A percentile compares a stretch with the other conserved stretches of the same genome.
phyloP scores from a whole-genome alignment of 2,113 vertebrate species.

The Sebastes fasciatus region DNA sequence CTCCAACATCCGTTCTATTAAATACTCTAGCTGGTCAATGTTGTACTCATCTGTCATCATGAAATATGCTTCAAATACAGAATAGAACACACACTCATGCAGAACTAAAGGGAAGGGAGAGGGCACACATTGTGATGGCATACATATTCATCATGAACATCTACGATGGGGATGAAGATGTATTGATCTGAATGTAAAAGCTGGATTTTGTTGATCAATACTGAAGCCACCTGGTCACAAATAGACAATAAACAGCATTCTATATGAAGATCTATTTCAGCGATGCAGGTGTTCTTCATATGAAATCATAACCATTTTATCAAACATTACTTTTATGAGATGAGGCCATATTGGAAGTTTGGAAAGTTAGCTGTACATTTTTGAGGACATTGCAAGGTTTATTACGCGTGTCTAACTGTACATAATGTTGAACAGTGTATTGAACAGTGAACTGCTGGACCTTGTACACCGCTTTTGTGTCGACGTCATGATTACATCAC shows the following conservation, averaged over 20 bases:
- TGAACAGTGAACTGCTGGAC: too few species aligned
- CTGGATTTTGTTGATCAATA: slow-evolving; percentile 7
- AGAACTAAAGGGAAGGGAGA: background rate
- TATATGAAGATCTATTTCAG: background rate
- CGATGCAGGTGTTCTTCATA: background rate
- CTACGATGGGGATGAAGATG: background rate
- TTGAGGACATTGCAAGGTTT: too few species aligned
- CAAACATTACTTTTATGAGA: background rate
- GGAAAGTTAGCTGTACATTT: too few species aligned
- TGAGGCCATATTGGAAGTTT: too few species aligned
- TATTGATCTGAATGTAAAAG: slow-evolving; percentile 45
- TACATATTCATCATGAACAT: slow-evolving; percentile 37
- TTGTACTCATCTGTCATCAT: slow-evolving; percentile 43
- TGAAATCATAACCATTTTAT: background rate
- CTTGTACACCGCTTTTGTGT: too few species aligned
- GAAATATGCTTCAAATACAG: slow-evolving; percentile 6
- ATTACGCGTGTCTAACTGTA: too few species aligned
- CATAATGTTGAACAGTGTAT: too few species aligned
- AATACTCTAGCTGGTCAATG: slow-evolving; percentile 28
- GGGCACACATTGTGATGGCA: background rate
- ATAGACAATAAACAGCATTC: slow-evolving; percentile 8
- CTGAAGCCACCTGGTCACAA: slow-evolving; percentile 20
- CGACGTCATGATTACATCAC: too few species aligned
- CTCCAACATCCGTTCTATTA: slow-evolving; percentile 24
- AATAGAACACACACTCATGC: background rate